These are phyloP conservation scores for Propsilocerus akamusi DNA, from an alignment of 1,140 invertebrate species.

Conservation along the genomic window DNA sequence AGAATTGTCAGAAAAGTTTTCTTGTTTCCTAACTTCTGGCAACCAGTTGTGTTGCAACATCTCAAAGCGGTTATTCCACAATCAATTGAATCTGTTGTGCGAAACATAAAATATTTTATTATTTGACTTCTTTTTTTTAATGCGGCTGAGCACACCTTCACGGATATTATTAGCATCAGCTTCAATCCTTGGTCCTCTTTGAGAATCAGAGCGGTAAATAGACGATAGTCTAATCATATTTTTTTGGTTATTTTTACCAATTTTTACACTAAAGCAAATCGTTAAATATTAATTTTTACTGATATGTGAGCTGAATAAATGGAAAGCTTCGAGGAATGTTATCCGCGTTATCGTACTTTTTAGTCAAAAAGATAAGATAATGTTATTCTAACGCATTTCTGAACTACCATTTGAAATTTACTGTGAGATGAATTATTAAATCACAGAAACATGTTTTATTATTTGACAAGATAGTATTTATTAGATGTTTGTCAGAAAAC, in stretches of 20 bases:
- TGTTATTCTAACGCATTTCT: no score
- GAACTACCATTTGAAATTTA: no score
- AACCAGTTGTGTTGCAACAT: constrained; percentile 28
- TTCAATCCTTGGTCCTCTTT: constrained; percentile 7
- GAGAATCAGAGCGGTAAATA: constrained; percentile 10
- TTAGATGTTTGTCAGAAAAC: no score
- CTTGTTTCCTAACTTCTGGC: constrained; percentile 34
- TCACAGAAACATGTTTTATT: no score
- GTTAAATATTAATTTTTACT: background rate
- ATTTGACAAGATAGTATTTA: no score
- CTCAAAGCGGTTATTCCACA: constrained; percentile 35
- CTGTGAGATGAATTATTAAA: no score
- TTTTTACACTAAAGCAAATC: background rate
- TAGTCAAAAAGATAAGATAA: no score
- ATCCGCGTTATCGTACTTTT: no score
- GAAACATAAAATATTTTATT: constrained; percentile 8
- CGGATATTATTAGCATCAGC: constrained; percentile 10
- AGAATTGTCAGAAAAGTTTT: constrained; percentile 30
- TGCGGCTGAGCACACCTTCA: constrained; percentile 7
- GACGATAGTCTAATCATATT: constrained; percentile 11
- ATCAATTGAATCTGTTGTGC: constrained; percentile 36
- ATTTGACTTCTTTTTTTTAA: background rate
- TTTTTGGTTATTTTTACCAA: background rate
- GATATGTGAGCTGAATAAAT: background rate
- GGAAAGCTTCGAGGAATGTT: no score